A percentile compares a stretch with the other conserved stretches of the same genome.
phyloP scores from a whole-genome alignment of 2,888 invertebrate genomes.

The Acleris cristana region DNA sequence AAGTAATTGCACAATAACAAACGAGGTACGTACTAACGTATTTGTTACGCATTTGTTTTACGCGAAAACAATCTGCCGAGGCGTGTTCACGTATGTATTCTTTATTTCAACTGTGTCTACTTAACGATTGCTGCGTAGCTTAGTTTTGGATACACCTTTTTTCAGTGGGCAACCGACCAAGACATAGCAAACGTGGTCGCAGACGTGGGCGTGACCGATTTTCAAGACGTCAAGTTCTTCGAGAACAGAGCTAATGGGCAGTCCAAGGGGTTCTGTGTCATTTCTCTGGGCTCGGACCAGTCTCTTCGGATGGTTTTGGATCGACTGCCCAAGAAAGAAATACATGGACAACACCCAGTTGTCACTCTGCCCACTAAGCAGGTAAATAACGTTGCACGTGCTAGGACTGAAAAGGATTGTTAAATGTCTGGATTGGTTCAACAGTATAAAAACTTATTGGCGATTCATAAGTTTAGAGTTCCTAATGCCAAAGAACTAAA shows the following conservation, averaged over 20 bases:
- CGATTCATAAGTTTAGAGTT: too few species aligned
- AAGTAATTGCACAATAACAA: constrained; percentile 12
- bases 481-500: too few species aligned
- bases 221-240: constrained; percentile 99
- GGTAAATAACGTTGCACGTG: constrained; percentile 66
- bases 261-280: constrained; percentile 98
- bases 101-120: constrained; percentile 24
- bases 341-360: constrained; percentile 97
- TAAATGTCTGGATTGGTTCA: too few species aligned
- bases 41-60: constrained; percentile 9
- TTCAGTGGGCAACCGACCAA: constrained; percentile 98
- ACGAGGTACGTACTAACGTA: constrained; percentile 35
- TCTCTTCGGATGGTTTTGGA: constrained; percentile 96
- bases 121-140: constrained; percentile 46
- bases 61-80: constrained; percentile 18
- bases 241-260: constrained; percentile 99
- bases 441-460: too few species aligned
- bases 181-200: constrained; percentile 96
- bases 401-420: neutral
- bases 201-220: constrained; percentile 94
- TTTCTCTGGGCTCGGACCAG: constrained; percentile 96
- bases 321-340: constrained; percentile 95
- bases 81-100: constrained; percentile 40
- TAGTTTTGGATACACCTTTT: constrained; percentile 70
- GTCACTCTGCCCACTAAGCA: constrained; percentile 98